Conservation (phyloP, 1,140 invertebrate genomes). For the Sitophilus oryzae region DNA sequence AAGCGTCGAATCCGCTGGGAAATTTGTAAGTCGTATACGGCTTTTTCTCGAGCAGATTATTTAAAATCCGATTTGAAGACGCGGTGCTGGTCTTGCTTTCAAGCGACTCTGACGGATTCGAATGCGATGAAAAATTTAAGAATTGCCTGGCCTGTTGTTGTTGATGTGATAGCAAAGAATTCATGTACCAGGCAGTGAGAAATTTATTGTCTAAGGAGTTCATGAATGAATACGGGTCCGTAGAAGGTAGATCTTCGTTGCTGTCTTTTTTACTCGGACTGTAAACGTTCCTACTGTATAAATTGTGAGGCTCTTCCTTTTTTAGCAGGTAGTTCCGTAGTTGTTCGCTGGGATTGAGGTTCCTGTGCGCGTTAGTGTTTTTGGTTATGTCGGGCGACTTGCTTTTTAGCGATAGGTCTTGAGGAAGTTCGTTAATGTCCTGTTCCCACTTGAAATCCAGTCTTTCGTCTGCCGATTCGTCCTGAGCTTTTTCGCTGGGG, state of each 20-base stretch:
- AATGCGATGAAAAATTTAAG: conserved; percentile 21
- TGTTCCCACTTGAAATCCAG: conserved; percentile 18
- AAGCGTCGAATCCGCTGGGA: conserved; percentile 36
- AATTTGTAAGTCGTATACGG: conserved; percentile 31
- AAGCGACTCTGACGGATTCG: conserved; percentile 11
- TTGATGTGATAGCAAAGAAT: conserved; percentile 43
- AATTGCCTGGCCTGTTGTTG: conserved; percentile 28
- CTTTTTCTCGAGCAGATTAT: conserved; percentile 42
- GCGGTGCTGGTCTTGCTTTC: conserved; percentile 23
- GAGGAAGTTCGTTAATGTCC: conserved; percentile 22
- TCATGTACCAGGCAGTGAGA: conserved; percentile 56
- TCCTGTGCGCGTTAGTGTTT: conserved; percentile 25
- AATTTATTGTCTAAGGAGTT: conserved; percentile 52
- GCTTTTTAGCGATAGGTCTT: conserved; percentile 37
- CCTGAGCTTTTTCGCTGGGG: conserved; percentile 12
- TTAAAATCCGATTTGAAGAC: conserved; percentile 39
- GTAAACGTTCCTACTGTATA: conserved; percentile 33
- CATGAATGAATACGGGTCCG: conserved; percentile 43
- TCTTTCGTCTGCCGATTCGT: conserved; percentile 22
- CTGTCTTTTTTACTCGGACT: conserved; percentile 25
- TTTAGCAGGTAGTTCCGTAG: conserved; percentile 34
- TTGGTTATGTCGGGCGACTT: conserved; percentile 31
- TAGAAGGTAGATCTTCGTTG: conserved; percentile 23
- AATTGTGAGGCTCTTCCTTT: conserved; percentile 25
- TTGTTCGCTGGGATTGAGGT: conserved; percentile 30